Evolutionary conservation across 2,797 vertebrate genomes (phyloP), one percentile per base, ranked within the genome.

Genomic region (Anas capensis): DNA sequence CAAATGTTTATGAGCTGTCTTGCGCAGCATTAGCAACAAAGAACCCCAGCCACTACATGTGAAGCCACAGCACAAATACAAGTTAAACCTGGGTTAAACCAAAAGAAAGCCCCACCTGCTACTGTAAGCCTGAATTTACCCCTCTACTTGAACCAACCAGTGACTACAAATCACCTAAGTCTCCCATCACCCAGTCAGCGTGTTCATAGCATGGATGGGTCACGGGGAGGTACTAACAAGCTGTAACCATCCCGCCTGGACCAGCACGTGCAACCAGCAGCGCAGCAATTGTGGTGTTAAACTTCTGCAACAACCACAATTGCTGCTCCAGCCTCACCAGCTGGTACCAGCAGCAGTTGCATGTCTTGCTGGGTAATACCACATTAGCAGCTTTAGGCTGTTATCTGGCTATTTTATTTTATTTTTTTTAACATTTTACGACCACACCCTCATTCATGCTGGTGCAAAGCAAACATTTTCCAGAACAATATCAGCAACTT

Each of bases 401-500:
- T 29, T 19, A 13, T 17, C 27, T 31, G 58, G 42, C 77, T 70
- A 36, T 9, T n/a, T 11, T 48, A 12, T 23, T 48, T 46, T 21
- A 21, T 48, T 48, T 48, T 12, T 48, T 46, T 42, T 5, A 48
- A 48, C 23, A 1, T 31, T 76, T 73, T 1, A 57, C 21, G 27
- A 76, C 26, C 1, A 5, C 40, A 80, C 3, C 26, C 54, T 68
- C 0, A 0, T 10, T 40, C 44, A 33, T 0, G 0, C 48, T 58
- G 51, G 16, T 21, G 51, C 66, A 92, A 84, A 81, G 33, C 14
- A 5, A 66, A 76, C 6, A 1, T n/a, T 40, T 87, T 17, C 53
- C 46, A 84, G 14, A 95, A 80, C 14, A 71, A 76, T 7, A 79
- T 4, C 26, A 71, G 48, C 82, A 93, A 99, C 99, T 99, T 95